Conservation (phyloP, 2,888 invertebrate genomes). For the Cephalotes varians region DNA sequence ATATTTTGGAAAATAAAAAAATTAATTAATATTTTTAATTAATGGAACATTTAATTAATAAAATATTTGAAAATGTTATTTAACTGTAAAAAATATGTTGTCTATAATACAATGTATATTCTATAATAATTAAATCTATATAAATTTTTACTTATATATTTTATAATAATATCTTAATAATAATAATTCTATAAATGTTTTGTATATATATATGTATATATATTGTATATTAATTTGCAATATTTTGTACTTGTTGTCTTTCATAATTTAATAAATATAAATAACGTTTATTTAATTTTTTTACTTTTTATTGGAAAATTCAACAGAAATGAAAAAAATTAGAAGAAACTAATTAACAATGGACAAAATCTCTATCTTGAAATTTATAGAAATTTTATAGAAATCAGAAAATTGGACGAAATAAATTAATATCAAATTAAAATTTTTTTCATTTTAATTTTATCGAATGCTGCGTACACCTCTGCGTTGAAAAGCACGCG, state of each 20-base stretch:
- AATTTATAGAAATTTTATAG: background rate
- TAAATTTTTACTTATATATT: background rate
- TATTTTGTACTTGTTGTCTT: background rate
- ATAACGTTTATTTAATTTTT: background rate
- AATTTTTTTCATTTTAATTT: background rate
- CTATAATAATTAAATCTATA: background rate
- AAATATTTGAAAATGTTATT: background rate
- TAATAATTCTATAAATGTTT: background rate
- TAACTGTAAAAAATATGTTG: background rate
- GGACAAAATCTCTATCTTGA: background rate
- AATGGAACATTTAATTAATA: background rate
- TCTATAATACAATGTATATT: background rate
- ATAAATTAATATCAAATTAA: background rate
- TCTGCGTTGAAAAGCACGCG: constrained; percentile 46
- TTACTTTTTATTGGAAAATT: background rate
- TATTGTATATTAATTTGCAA: background rate
- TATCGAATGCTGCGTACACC: background rate
- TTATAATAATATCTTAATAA: background rate
- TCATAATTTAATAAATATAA: background rate
- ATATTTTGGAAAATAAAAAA: background rate
- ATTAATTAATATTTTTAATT: background rate
- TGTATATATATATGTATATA: background rate
- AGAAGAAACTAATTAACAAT: background rate
- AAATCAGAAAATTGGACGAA: background rate
- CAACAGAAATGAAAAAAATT: background rate